phyloP scores from a whole-genome alignment of 2,888 invertebrate species.

The Dorcus parallelipipedus region DNA sequence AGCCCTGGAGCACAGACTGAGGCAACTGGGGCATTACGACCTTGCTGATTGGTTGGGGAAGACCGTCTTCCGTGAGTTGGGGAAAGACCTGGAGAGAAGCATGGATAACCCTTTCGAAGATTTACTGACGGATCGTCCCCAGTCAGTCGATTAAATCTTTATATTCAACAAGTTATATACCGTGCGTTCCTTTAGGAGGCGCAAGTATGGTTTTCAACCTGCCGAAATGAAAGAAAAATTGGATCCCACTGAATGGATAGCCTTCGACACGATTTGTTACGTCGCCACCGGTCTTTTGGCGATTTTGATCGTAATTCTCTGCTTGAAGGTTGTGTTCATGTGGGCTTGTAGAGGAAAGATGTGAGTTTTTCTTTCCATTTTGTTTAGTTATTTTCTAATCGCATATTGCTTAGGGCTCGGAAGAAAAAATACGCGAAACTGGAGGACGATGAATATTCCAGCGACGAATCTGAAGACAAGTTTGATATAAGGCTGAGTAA shows the following conservation, averaged over 20 bases:
- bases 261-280: slow-evolving; percentile 35
- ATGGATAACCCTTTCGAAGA: slow-evolving; percentile 36
- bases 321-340: slow-evolving; percentile 11
- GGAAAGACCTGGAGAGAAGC: slow-evolving; percentile 46
- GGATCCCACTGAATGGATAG: slow-evolving; percentile 30
- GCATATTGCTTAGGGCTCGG: background rate
- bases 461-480: no score
- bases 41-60: slow-evolving; percentile 62
- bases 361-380: no score
- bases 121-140: slow-evolving; percentile 19
- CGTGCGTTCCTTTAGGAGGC: background rate
- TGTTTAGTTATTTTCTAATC: no score
- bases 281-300: slow-evolving; percentile 20
- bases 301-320: slow-evolving; percentile 15
- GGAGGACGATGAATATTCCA: background rate
- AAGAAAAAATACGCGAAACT: slow-evolving; percentile 1
- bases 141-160: no score
- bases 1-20: slow-evolving; percentile 53
- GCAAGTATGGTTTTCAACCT: slow-evolving; percentile 9
- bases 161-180: no score
- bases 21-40: slow-evolving; percentile 56
- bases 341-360: slow-evolving; percentile 1
- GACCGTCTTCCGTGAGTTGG: slow-evolving; percentile 55
- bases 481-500: no score
- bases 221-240: slow-evolving; percentile 27